Percentiles rank a stretch among this genome's conserved stretches.
Conservation (phyloP, 2,113 vertebrate species). For the Brachyhypopomus occidentalis region DNA sequence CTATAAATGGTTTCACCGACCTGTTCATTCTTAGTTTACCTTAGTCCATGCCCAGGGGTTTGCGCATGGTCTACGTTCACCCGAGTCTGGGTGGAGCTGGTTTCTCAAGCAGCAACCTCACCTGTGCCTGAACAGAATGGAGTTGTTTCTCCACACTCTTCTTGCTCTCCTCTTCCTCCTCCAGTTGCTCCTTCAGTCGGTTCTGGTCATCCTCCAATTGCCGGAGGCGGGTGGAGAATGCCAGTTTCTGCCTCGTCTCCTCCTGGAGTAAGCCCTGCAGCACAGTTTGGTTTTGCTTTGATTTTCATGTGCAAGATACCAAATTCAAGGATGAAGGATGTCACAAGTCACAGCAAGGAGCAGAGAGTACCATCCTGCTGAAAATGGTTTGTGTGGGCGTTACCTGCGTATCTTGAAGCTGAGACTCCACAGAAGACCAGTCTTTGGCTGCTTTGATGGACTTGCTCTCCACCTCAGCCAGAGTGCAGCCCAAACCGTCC, state of each 20-base stretch:
- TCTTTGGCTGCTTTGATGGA: slow-evolving; percentile 91
- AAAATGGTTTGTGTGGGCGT: neutral
- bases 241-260: slow-evolving; percentile 92
- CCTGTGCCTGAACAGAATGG: slow-evolving; percentile 85
- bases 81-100: no score
- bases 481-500: slow-evolving; percentile 80
- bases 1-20: no score
- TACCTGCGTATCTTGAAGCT: slow-evolving; percentile 94
- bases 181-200: slow-evolving; percentile 85
- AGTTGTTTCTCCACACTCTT: slow-evolving; percentile 90
- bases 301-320: neutral
- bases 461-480: slow-evolving; percentile 88
- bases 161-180: slow-evolving; percentile 92
- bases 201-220: slow-evolving; percentile 92
- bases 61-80: no score
- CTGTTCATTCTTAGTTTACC: no score
- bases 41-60: no score
- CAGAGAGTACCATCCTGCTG: no score
- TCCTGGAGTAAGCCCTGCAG: slow-evolving; percentile 89
- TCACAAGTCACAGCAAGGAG: no score
- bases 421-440: slow-evolving; percentile 85
- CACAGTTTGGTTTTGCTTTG: neutral
- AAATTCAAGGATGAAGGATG: neutral
- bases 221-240: slow-evolving; percentile 83
- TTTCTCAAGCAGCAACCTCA: slow-evolving; percentile 49